Base-by-base conservation (phyloP, 2,797 vertebrate genomes). In the Diceros bicornis region DNA sequence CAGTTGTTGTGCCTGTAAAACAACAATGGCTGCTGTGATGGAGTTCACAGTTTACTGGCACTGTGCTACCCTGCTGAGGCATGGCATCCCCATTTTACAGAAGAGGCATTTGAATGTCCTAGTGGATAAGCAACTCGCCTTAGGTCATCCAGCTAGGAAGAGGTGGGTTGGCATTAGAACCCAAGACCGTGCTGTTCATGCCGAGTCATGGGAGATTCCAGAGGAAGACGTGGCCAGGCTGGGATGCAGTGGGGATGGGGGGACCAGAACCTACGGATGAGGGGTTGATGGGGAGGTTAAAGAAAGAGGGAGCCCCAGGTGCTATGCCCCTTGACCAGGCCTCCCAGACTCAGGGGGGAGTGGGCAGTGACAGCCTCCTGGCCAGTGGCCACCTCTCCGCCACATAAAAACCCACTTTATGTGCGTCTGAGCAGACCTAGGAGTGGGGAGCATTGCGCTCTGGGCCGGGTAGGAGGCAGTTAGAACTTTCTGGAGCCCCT, bases 401-500 rank as follows among this genome's bases (percentile, higher is more conserved):
- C n/a, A 44, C 78, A 57, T 29, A 82, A 82, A 85, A 89, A 41
- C 27, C n/a, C 32, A 50, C 66, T 90, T 93, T n/a, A 29, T 13
- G 17, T 55, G 62, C 29, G 47, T 88, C 68, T 74, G 61, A 79
- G 62, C 29, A 95, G 81, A 79, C 61, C 90, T 29, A 52, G 68
- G 72, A 75, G 66, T 12, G 32, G 32, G 66, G 61, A 44, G 27
- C 79, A n/a, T 27, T 16, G 84, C 79, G 89, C 93, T 95, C 78
- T 50, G 94, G 83, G 93, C 95, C 66, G 41, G 89, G 44, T 29
- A 72, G 61, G 94, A 88, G 90, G 87, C 44, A 44, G n/a, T 81
- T 59, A 95, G 97, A 97, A 98, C 91, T 97, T 96, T 92, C 86
- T 82, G 85, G 88, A 94, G 77, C 69, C 75, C 96, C 89, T 94